Conservation (phyloP, 2,797 vertebrate species). For the Ficedula albicollis region DNA sequence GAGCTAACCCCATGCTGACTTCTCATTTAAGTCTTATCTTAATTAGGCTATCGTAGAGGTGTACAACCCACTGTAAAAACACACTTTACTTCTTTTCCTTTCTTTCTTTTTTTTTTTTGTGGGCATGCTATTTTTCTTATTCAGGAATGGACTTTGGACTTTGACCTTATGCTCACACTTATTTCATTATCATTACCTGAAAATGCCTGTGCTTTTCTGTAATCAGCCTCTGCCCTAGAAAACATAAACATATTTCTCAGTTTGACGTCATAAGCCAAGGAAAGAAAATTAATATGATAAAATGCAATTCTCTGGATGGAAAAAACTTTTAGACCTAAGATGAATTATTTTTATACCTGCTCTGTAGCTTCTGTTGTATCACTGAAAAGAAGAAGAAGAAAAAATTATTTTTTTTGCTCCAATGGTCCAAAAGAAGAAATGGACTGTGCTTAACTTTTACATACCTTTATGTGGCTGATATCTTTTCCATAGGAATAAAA, state of each 20-base stretch:
- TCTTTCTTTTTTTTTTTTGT: background rate
- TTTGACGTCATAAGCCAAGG: background rate
- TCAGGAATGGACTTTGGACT: background rate
- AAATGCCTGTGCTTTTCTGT: constrained; percentile 75
- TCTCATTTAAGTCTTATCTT: background rate
- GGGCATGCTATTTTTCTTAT: background rate
- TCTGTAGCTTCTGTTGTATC: constrained; percentile 71
- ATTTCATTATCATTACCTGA: constrained; percentile 73
- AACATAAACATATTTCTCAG: constrained; percentile 52
- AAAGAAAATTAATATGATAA: background rate
- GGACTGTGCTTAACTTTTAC: background rate
- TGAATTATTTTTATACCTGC: constrained; percentile 70
- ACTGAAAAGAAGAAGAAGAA: constrained; percentile 51
- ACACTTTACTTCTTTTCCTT: background rate
- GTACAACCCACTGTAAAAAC: background rate
- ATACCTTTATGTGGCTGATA: constrained; percentile 89
- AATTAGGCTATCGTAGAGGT: background rate
- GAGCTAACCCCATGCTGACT: background rate
- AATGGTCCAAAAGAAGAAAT: background rate
- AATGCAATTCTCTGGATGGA: background rate
- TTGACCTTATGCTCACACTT: background rate
- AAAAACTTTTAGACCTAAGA: background rate
- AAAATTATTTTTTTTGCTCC: background rate
- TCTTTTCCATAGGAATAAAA: constrained; percentile 86
- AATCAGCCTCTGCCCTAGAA: constrained; percentile 75